A percentile compares a stretch with the other conserved stretches of the same genome.
phyloP scores from a whole-genome alignment of 2,797 vertebrate species.

The Channa striata region DNA sequence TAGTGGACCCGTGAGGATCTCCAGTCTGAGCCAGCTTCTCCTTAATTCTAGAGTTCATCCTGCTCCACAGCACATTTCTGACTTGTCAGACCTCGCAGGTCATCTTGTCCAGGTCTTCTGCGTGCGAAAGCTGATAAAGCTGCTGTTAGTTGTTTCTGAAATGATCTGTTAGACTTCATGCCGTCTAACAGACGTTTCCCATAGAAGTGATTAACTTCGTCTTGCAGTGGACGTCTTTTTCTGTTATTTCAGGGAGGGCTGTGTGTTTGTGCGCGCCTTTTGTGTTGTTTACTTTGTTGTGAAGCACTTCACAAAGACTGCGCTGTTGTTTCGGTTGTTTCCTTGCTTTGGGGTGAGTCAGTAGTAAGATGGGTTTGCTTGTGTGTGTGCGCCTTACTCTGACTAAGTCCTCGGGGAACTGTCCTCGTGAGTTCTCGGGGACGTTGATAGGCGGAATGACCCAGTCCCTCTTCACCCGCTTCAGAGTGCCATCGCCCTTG shows the following conservation, averaged over 20 bases:
- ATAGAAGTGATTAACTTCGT: too few relatives aligned
- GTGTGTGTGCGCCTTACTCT: constrained; percentile 84
- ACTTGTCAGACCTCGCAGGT: too few relatives aligned
- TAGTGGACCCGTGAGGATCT: too few relatives aligned
- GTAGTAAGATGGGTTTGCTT: background rate
- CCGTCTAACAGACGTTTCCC: too few relatives aligned
- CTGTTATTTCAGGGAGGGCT: background rate
- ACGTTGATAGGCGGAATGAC: constrained; percentile 99
- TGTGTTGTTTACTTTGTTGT: constrained; percentile 3
- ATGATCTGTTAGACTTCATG: constrained; percentile 6
- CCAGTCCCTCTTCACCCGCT: constrained; percentile 98
- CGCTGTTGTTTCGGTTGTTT: constrained; percentile 4
- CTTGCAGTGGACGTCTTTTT: background rate
- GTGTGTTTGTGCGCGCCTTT: background rate
- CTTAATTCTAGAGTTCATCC: background rate
- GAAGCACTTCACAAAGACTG: background rate
- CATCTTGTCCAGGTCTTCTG: background rate
- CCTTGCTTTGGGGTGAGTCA: background rate
- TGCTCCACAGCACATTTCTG: background rate
- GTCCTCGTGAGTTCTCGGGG: constrained; percentile 95
- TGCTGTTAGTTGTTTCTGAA: constrained; percentile 7
- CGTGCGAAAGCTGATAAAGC: background rate
- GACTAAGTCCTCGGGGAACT: constrained; percentile 97
- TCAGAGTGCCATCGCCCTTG: constrained; percentile 84
- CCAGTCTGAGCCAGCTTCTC: background rate